phyloP scores from a whole-genome alignment of 2,888 invertebrate species.

The Anaspis maculata region DNA sequence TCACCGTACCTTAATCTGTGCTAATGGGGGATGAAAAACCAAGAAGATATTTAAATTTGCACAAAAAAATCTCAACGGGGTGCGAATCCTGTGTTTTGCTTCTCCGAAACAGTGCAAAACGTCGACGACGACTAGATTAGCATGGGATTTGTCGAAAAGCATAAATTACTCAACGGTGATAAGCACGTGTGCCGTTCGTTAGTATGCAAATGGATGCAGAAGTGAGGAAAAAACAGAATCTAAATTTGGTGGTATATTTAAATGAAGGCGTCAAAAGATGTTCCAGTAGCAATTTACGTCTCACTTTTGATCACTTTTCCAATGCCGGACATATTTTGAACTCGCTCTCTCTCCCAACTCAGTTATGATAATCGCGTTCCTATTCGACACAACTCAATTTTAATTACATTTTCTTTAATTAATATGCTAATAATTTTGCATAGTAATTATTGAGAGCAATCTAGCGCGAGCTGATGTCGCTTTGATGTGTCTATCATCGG shows the following conservation, averaged over 20 bases:
- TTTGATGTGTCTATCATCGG: conserved; percentile 36
- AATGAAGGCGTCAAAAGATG: conserved; percentile 40
- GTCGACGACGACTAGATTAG: too few relatives aligned
- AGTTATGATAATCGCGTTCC: conserved; percentile 40
- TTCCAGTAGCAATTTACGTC: conserved; percentile 38
- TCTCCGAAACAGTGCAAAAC: too few relatives aligned
- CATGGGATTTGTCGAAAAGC: too few relatives aligned
- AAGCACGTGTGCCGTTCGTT: conserved; percentile 21
- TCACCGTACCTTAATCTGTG: too few relatives aligned
- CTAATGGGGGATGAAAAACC: too few relatives aligned
- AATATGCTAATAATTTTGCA: conserved; percentile 49
- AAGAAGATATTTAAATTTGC: too few relatives aligned
- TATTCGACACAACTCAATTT: conserved; percentile 45
- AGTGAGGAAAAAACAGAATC: conserved; percentile 37
- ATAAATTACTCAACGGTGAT: too few relatives aligned
- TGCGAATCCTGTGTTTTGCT: too few relatives aligned
- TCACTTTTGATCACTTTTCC: conserved; percentile 38
- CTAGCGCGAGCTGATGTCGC: conserved; percentile 43
- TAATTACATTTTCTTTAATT: conserved; percentile 49
- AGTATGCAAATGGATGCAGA: conserved; percentile 40
- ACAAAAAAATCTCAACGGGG: too few relatives aligned
- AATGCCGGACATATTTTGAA: conserved; percentile 37
- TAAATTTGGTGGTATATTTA: conserved; percentile 36
- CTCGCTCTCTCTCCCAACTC: conserved; percentile 30
- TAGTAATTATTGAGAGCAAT: conserved; percentile 47